phyloP scores from a whole-genome alignment of 1,140 invertebrate species.

The Zophobas morio region DNA sequence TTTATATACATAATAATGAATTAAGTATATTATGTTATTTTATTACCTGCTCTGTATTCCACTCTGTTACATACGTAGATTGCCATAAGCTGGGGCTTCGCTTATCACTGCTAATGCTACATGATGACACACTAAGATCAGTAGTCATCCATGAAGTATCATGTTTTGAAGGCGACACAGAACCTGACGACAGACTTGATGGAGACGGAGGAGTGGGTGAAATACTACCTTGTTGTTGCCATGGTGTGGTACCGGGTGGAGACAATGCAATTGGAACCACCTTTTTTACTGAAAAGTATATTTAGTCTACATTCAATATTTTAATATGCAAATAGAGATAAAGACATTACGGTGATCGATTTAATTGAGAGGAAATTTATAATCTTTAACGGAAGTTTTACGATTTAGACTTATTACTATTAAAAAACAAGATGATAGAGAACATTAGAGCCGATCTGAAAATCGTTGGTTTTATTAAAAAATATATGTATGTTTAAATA shows the following conservation, averaged over 20 bases:
- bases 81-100: constrained; percentile 79
- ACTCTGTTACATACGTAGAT: constrained; percentile 81
- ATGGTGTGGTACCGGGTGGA: constrained; percentile 73
- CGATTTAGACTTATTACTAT: too few relatives aligned
- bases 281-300: constrained; percentile 71
- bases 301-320: too few relatives aligned
- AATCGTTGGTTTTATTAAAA: too few relatives aligned
- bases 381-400: too few relatives aligned
- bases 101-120: constrained; percentile 78
- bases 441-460: too few relatives aligned
- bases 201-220: constrained; percentile 73
- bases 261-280: constrained; percentile 73
- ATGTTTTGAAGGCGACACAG: constrained; percentile 68
- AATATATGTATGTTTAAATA: too few relatives aligned
- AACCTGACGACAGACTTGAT: constrained; percentile 76
- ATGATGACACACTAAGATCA: constrained; percentile 70
- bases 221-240: constrained; percentile 69
- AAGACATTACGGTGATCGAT: too few relatives aligned
- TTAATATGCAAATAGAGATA: too few relatives aligned
- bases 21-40: not conserved
- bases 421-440: too few relatives aligned
- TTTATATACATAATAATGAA: constrained; percentile 2
- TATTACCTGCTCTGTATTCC: constrained; percentile 88
- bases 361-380: too few relatives aligned
- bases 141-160: constrained; percentile 66